Percentiles rank a stretch among this genome's conserved stretches.
Evolutionary conservation across 1,140 invertebrate species (phyloP).

Genomic region (Rhynchophorus ferrugineus): DNA sequence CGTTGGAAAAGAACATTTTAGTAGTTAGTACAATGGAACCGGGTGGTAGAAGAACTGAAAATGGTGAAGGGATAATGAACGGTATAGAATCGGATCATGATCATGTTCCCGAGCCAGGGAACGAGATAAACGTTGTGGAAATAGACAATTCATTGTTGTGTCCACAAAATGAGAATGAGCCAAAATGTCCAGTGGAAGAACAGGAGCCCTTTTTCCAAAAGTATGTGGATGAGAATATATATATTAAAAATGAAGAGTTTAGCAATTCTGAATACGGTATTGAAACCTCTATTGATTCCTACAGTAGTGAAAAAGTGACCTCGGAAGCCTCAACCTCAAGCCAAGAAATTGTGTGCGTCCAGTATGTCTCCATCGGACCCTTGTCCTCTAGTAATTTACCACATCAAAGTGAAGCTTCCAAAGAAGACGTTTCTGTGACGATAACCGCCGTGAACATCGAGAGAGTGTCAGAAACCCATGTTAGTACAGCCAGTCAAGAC

Average conservation of each 20-base stretch:
- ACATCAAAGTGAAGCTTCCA: not conserved
- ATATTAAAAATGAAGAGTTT: no score
- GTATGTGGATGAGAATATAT: no score
- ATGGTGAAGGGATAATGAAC: constrained; percentile 58
- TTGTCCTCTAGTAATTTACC: constrained; percentile 5
- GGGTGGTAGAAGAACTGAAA: constrained; percentile 52
- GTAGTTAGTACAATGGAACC: constrained; percentile 94
- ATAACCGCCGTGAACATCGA: constrained; percentile 32
- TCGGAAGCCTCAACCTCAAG: constrained; percentile 17
- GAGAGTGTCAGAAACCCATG: constrained; percentile 9
- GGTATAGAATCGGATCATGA: constrained; percentile 42
- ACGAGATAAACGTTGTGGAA: constrained; percentile 61
- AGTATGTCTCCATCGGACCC: constrained; percentile 29
- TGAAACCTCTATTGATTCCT: constrained; percentile 4
- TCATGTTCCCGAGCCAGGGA: constrained; percentile 47
- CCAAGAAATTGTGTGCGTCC: constrained; percentile 23
- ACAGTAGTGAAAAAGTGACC: constrained; percentile 3
- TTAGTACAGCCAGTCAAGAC: not conserved
- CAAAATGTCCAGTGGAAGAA: not conserved
- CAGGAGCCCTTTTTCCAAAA: no score
- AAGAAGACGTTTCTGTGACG: constrained; percentile 28
- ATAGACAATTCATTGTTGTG: constrained; percentile 44
- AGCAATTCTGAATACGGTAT: not conserved
- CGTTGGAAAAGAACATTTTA: constrained; percentile 88
- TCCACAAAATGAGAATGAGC: not conserved